These are phyloP conservation scores for Oryctes rhinoceros DNA, from an alignment of 1,140 invertebrate genomes.

Conservation along the genomic window DNA sequence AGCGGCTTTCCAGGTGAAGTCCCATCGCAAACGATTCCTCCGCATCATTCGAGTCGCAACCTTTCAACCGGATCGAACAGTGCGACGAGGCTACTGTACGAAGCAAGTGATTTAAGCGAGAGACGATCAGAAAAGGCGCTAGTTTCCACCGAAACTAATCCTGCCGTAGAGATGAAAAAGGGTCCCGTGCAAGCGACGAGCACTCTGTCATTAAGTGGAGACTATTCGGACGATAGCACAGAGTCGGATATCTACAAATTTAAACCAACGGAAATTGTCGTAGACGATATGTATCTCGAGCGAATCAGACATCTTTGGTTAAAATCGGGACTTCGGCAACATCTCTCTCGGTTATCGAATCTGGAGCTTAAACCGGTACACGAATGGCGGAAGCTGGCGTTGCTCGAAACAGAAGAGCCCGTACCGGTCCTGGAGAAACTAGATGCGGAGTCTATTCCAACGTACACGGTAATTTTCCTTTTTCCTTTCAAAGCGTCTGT, in stretches of 20 bases:
- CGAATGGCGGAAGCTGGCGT: not conserved
- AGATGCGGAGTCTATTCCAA: not conserved
- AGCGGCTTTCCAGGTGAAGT: not conserved
- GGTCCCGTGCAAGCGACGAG: too few relatives aligned
- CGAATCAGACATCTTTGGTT: constrained; percentile 5
- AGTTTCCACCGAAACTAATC: not conserved
- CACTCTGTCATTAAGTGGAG: not conserved
- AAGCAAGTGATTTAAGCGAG: not conserved
- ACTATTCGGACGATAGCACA: not conserved
- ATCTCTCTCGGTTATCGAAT: not conserved
- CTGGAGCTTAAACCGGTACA: not conserved
- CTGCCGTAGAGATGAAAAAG: not conserved
- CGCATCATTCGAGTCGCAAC: not conserved
- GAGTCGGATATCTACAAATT: not conserved
- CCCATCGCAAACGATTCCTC: not conserved
- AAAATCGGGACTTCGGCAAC: constrained; percentile 24
- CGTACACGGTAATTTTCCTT: not conserved
- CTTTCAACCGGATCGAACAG: not conserved
- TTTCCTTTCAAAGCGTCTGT: too few relatives aligned
- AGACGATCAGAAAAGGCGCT: not conserved
- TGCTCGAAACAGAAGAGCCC: not conserved
- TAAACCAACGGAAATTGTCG: not conserved
- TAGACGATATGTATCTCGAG: not conserved
- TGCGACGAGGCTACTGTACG: not conserved
- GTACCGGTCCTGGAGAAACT: not conserved